Percentiles rank a stretch among this genome's conserved stretches.
phyloP scores from a whole-genome alignment of 2,888 invertebrate species.

The Epirrhoe alternata region DNA sequence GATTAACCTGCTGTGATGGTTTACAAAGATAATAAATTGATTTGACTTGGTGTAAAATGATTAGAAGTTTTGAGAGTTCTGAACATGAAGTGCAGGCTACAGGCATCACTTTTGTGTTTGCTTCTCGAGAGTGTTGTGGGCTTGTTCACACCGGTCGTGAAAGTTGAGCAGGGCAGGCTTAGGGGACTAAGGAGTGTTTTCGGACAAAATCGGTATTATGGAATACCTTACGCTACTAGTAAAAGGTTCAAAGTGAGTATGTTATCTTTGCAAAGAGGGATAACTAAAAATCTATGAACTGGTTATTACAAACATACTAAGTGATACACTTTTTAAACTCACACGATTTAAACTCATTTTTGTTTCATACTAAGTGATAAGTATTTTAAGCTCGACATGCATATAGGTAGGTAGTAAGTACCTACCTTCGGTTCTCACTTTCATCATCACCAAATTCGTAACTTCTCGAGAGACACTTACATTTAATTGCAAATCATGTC shows the following conservation, averaged over 20 bases:
- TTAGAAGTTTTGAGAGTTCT: slow-evolving; percentile 1
- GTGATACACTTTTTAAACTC: no score
- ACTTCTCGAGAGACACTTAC: no score
- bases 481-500: no score
- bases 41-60: slow-evolving; percentile 12
- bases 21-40: background rate
- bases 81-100: slow-evolving; percentile 30
- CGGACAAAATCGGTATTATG: slow-evolving; percentile 69
- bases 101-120: slow-evolving; percentile 17
- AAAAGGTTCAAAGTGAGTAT: slow-evolving; percentile 71
- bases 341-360: no score
- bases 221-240: slow-evolving; percentile 73
- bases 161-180: slow-evolving; percentile 64
- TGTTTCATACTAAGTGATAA: no score
- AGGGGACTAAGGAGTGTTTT: slow-evolving; percentile 63
- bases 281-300: no score
- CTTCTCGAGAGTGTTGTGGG: slow-evolving; percentile 19
- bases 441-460: no score
- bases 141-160: slow-evolving; percentile 59
- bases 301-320: no score
- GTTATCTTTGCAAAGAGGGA: no score
- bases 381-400: no score
- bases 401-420: no score
- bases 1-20: background rate
- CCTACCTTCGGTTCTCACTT: no score